A percentile compares a stretch with the other conserved stretches of the same genome.
Evolutionary conservation across 2,113 vertebrate species (phyloP).

Genomic region (Phyllostomus hastatus): DNA sequence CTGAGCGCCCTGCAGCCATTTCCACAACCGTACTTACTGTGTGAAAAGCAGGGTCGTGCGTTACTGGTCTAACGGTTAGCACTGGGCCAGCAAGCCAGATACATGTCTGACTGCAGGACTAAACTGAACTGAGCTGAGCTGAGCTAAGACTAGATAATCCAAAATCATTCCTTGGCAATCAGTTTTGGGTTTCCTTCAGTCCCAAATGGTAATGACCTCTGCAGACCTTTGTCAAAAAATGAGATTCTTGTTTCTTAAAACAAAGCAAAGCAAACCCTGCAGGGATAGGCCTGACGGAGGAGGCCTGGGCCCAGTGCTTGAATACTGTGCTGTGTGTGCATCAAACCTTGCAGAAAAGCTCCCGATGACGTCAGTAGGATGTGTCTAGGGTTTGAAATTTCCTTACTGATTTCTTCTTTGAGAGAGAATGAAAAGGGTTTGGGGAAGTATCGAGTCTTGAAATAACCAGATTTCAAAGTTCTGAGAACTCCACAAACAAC

Average conservation of each 20-base stretch:
- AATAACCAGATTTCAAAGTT: background rate
- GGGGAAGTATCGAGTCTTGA: background rate
- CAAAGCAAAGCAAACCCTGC: background rate
- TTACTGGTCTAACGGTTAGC: background rate
- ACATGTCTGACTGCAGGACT: background rate
- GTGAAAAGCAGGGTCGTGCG: background rate
- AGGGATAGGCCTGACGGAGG: background rate
- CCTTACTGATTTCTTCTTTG: background rate
- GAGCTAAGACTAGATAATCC: background rate
- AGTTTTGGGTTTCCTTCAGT: background rate
- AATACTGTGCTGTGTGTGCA: background rate
- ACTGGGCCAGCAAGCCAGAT: background rate
- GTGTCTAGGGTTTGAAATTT: too few relatives aligned
- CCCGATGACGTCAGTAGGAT: background rate
- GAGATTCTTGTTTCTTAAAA: background rate
- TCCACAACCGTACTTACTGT: fast-evolving
- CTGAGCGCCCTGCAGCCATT: background rate
- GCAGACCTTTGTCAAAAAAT: background rate
- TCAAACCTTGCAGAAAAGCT: background rate
- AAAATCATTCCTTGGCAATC: background rate
- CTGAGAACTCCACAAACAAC: background rate
- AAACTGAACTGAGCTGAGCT: background rate
- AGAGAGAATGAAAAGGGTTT: background rate
- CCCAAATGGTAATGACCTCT: background rate
- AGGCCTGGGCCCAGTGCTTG: too few relatives aligned